Conservation (phyloP, 2,888 invertebrate genomes). For the Pilophorus perplexus region DNA sequence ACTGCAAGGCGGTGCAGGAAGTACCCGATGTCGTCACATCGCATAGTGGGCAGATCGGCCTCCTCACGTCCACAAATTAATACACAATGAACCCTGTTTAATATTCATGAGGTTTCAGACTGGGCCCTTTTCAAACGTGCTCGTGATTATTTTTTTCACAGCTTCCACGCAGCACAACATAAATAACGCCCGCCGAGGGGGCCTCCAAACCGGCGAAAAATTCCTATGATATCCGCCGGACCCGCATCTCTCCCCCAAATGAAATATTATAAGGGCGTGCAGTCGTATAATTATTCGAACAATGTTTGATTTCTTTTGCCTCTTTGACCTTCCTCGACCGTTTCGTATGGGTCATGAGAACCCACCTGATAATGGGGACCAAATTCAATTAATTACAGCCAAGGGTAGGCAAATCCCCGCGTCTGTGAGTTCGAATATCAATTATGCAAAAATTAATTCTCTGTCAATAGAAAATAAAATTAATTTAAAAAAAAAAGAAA, state of each 20-base stretch:
- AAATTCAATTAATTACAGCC: too few species aligned
- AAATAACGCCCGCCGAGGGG: background rate
- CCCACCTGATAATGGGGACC: too few species aligned
- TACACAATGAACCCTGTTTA: conserved; percentile 27
- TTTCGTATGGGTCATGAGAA: too few species aligned
- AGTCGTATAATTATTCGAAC: background rate
- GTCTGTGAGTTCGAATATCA: too few species aligned
- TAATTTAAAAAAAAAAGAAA: too few species aligned
- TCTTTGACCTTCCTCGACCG: too few species aligned
- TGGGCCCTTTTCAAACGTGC: background rate
- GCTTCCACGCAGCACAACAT: conserved; percentile 1
- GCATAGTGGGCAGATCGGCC: conserved; percentile 27
- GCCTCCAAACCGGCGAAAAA: background rate
- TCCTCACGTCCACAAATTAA: conserved; percentile 30
- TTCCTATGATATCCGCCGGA: background rate
- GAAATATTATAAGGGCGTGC: conserved; percentile 16
- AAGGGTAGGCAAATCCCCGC: too few species aligned
- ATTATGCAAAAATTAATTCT: too few species aligned
- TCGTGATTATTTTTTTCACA: conserved; percentile 24
- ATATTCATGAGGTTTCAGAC: conserved; percentile 22
- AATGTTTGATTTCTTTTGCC: background rate
- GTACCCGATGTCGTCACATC: conserved; percentile 2
- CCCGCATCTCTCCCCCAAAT: conserved; percentile 11
- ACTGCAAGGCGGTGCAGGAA: conserved; percentile 24
- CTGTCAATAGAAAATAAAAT: too few species aligned